Conservation (phyloP, 2,888 invertebrate species). For the Hyposoter didymator region DNA sequence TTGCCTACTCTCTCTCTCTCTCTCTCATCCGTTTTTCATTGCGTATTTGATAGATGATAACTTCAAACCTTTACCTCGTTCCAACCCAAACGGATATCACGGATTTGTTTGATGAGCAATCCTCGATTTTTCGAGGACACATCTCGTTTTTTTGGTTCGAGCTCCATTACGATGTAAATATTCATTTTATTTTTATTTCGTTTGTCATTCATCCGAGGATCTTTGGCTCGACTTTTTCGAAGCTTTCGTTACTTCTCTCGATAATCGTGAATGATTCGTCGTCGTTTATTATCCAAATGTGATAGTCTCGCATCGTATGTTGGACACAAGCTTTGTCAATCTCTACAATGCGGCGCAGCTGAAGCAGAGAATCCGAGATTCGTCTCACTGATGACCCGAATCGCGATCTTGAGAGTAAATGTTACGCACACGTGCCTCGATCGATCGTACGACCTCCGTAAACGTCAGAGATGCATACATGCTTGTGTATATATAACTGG, state of each 20-base stretch:
- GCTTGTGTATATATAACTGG: slow-evolving; percentile 71
- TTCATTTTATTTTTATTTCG: background rate
- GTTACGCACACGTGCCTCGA: slow-evolving; percentile 55
- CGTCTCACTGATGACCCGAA: slow-evolving; percentile 61
- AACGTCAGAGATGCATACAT: slow-evolving; percentile 76
- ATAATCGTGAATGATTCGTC: background rate
- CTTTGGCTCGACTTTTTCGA: background rate
- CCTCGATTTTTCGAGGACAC: background rate
- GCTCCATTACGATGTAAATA: background rate
- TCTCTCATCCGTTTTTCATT: slow-evolving; percentile 38
- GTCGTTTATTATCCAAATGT: background rate
- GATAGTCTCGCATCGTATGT: background rate
- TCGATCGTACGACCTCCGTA: slow-evolving; percentile 62
- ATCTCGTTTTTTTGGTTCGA: background rate
- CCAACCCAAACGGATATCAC: background rate
- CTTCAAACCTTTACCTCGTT: slow-evolving; percentile 7
- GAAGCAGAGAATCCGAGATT: slow-evolving; percentile 48
- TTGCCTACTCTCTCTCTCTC: slow-evolving; percentile 25
- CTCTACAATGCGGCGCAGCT: slow-evolving; percentile 71
- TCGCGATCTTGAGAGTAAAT: slow-evolving; percentile 59
- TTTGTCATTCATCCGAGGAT: background rate
- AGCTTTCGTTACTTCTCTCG: background rate
- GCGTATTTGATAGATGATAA: slow-evolving; percentile 4
- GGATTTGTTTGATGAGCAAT: background rate
- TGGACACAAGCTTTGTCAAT: slow-evolving; percentile 13